Percentiles rank a stretch among this genome's conserved stretches.
phyloP scores from a whole-genome alignment of 2,113 vertebrate species.

The Lophochroa leadbeateri region DNA sequence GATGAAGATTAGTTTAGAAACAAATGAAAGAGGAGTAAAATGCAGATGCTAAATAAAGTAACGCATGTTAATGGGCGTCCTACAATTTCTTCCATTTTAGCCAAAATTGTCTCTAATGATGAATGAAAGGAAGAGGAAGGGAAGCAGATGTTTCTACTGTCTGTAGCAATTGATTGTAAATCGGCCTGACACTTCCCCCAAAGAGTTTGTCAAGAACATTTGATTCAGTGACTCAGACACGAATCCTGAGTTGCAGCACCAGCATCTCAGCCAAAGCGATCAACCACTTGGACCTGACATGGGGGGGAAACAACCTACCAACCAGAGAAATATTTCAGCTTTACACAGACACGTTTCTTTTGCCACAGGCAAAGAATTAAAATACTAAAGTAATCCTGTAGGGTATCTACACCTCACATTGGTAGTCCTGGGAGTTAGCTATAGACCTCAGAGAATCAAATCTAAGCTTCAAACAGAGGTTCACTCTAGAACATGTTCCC shows the following conservation, averaged over 20 bases:
- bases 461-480: neutral
- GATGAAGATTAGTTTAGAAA: slow-evolving; percentile 44
- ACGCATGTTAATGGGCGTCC: neutral
- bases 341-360: neutral
- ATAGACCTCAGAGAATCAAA: neutral
- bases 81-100: slow-evolving; percentile 47
- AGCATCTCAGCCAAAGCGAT: neutral
- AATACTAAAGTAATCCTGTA: neutral
- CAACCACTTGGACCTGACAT: neutral
- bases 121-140: slow-evolving; percentile 11
- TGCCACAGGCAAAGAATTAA: neutral
- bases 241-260: neutral
- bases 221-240: neutral
- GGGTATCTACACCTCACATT: neutral
- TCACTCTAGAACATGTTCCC: neutral
- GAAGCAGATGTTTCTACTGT: slow-evolving; percentile 29
- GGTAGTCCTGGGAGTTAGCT: neutral
- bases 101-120: neutral
- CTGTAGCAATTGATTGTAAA: slow-evolving; percentile 14
- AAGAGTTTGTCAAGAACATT: neutral
- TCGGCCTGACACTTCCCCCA: neutral
- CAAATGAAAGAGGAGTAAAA: slow-evolving; percentile 35
- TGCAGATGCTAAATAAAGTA: slow-evolving; percentile 42
- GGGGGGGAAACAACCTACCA: neutral
- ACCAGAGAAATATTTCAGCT: neutral